phyloP scores from a whole-genome alignment of 2,797 vertebrate genomes.

The Lepidocolaptes lacrymiger region DNA sequence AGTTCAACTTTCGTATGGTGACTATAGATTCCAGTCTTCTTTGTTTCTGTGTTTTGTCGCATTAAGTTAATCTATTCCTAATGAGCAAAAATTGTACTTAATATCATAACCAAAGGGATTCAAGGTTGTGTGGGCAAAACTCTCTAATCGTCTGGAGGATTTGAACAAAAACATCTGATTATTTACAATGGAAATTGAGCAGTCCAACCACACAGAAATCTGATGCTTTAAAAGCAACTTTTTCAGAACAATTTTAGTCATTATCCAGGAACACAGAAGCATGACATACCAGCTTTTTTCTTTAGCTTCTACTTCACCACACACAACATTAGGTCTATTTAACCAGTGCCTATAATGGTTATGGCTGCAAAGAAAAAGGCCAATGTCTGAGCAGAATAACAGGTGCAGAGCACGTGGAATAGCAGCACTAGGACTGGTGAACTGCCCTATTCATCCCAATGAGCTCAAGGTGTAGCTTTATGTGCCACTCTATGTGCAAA shows the following conservation, averaged over 20 bases:
- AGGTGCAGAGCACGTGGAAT: slow-evolving; percentile 50
- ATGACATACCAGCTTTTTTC: not conserved
- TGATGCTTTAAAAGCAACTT: not conserved
- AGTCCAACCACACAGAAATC: not conserved
- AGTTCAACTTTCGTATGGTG: not conserved
- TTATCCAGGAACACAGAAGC: not conserved
- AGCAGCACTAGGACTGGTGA: not conserved
- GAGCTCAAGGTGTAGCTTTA: not conserved
- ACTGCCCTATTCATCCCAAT: slow-evolving; percentile 1
- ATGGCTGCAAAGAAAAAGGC: not conserved
- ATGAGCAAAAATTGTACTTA: not conserved
- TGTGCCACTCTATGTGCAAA: not conserved
- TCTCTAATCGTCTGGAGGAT: not conserved
- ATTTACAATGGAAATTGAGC: not conserved
- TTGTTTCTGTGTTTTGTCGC: not conserved
- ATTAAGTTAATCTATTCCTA: not conserved
- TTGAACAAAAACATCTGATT: not conserved
- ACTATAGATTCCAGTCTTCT: not conserved
- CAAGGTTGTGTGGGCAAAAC: not conserved
- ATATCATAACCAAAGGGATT: not conserved
- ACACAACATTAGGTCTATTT: not conserved
- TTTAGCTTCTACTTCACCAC: not conserved
- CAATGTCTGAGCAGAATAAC: slow-evolving; percentile 4
- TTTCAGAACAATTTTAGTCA: not conserved
- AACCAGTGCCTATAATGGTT: not conserved